phyloP scores from a whole-genome alignment of 2,888 invertebrate genomes.

The Eulithis testata region DNA sequence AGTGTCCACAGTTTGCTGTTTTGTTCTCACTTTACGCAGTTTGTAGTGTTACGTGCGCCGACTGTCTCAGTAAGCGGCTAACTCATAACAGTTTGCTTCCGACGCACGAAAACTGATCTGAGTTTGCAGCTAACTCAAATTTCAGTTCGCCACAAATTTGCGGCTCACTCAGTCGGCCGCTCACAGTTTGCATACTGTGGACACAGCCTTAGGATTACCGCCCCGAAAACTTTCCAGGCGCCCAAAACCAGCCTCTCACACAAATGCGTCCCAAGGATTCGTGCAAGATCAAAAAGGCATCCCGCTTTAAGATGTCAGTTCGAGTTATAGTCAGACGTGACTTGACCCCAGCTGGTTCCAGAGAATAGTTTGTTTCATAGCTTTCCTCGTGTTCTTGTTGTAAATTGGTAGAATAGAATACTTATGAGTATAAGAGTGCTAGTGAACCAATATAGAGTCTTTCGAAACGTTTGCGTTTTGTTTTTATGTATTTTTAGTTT shows the following conservation, averaged over 20 bases:
- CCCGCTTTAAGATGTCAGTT: constrained; percentile 70
- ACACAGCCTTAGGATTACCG: too few relatives aligned
- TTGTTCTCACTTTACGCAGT: too few relatives aligned
- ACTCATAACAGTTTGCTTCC: too few relatives aligned
- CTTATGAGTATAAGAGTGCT: constrained; percentile 4
- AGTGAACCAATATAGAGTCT: constrained; percentile 7
- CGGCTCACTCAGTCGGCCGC: too few relatives aligned
- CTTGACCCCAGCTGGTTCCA: constrained; percentile 55
- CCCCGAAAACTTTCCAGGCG: neutral
- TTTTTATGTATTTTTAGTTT: too few relatives aligned
- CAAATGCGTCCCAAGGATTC: constrained; percentile 35
- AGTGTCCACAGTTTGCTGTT: too few relatives aligned
- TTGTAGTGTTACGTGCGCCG: too few relatives aligned
- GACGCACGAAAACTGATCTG: too few relatives aligned
- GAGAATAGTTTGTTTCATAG: constrained; percentile 56
- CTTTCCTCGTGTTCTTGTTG: constrained; percentile 29
- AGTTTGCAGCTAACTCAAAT: too few relatives aligned
- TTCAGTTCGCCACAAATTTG: too few relatives aligned
- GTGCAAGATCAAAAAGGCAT: constrained; percentile 74
- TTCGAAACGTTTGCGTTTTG: neutral
- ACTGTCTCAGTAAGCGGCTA: too few relatives aligned
- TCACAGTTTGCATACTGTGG: too few relatives aligned
- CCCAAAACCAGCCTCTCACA: constrained; percentile 4
- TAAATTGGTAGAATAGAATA: constrained; percentile 6
- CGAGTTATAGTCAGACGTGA: constrained; percentile 73